phyloP scores from a whole-genome alignment of 2,113 vertebrate species.

The Macrotis lagotis region DNA sequence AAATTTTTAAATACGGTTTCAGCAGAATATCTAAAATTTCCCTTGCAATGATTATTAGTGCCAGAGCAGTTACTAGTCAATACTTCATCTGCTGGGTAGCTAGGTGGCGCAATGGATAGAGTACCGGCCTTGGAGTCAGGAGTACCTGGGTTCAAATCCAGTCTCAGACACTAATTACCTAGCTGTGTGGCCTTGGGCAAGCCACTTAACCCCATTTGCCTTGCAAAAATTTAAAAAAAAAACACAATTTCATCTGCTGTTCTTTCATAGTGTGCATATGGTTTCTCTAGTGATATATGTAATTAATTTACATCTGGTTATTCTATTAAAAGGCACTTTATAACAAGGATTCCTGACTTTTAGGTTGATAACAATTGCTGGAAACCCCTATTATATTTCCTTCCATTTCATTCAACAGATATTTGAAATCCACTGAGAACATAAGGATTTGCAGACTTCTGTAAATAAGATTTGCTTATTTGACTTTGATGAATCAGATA shows the following conservation, averaged over 20 bases:
- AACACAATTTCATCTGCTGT: constrained; percentile 31
- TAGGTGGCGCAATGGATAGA: too few relatives aligned
- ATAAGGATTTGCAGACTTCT: neutral
- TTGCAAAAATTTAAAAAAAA: too few relatives aligned
- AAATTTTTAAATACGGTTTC: neutral
- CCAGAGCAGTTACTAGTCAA: neutral
- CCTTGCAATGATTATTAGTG: neutral
- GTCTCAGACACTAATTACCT: too few relatives aligned
- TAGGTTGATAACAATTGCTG: constrained; percentile 2
- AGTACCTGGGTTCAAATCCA: too few relatives aligned
- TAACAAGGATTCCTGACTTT: neutral
- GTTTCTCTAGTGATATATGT: constrained; percentile 59
- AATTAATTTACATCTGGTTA: constrained; percentile 21
- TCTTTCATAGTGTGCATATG: neutral
- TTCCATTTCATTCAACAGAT: neutral
- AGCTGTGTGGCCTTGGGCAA: too few relatives aligned
- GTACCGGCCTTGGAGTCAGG: too few relatives aligned
- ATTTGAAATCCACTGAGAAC: neutral
- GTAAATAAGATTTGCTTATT: neutral
- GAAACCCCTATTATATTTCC: constrained; percentile 27
- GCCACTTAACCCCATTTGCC: too few relatives aligned
- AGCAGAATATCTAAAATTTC: neutral
- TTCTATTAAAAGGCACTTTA: constrained; percentile 42
- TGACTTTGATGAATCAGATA: constrained; percentile 2
- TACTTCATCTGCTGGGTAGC: constrained; percentile 32